Evolutionary conservation across 1,140 invertebrate genomes (phyloP).

Genomic region (Drosophila sulfurigaster): DNA sequence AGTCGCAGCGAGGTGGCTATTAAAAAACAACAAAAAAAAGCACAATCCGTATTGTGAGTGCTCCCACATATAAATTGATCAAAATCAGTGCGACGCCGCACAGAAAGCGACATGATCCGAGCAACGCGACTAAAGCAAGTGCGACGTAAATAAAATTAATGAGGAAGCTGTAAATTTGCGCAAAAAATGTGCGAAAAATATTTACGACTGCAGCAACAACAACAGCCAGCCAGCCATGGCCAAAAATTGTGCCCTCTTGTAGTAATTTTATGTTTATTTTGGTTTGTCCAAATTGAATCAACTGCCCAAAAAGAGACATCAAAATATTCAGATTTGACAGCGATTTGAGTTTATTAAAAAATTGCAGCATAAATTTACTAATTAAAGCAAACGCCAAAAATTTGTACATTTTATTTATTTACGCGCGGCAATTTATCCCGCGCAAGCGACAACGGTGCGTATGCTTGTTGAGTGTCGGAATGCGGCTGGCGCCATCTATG

Average conservation of each 20-base stretch:
- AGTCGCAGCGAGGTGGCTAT: conserved; percentile 12
- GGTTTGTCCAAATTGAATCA: conserved; percentile 24
- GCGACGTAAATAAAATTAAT: conserved; percentile 61
- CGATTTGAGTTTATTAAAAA: conserved; percentile 37
- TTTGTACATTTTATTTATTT: conserved; percentile 21
- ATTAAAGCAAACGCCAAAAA: conserved; percentile 6
- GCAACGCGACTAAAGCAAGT: conserved; percentile 21
- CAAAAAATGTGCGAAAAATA: conserved; percentile 67
- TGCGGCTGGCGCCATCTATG: conserved; percentile 37
- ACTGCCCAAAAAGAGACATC: conserved; percentile 4
- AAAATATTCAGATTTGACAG: conserved; percentile 24
- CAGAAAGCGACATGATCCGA: conserved; percentile 46
- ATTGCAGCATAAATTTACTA: conserved; percentile 34
- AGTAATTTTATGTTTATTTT: conserved; percentile 15
- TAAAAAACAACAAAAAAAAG: conserved; percentile 29
- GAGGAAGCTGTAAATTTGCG: conserved; percentile 75
- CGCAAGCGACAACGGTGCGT: conserved; percentile 29
- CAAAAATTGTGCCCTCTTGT: conserved; percentile 13
- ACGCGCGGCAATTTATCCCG: conserved; percentile 5
- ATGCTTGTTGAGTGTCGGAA: conserved; percentile 23
- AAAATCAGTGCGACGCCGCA: conserved; percentile 53
- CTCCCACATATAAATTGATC: conserved; percentile 64
- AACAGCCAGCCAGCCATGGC: background rate
- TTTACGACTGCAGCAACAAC: conserved; percentile 30
- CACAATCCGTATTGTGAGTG: conserved; percentile 29